phyloP scores from a whole-genome alignment of 2,797 vertebrate genomes.

The Amniataba percoides region DNA sequence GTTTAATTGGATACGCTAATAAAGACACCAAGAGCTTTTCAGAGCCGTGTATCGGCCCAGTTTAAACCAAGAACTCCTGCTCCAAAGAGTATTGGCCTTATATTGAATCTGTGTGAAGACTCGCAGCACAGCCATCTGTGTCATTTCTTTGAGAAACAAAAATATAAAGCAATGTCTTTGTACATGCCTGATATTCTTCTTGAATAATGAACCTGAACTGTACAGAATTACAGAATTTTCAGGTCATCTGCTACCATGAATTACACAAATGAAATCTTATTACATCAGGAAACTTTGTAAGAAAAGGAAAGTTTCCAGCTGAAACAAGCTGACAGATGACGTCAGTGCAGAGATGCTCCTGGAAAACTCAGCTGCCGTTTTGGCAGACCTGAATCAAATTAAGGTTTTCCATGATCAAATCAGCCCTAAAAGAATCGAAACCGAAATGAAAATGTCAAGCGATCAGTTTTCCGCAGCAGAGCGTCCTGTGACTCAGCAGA shows the following conservation, averaged over 20 bases:
- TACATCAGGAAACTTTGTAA: too few species aligned
- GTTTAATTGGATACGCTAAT: slow-evolving; percentile 27
- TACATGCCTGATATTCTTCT: background rate
- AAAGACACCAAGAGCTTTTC: background rate
- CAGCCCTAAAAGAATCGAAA: slow-evolving; percentile 19
- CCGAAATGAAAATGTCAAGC: slow-evolving; percentile 40
- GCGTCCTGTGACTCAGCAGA: slow-evolving; percentile 23
- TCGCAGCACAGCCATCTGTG: background rate
- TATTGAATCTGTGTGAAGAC: background rate
- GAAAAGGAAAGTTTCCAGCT: background rate
- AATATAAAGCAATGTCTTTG: background rate
- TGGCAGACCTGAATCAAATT: slow-evolving; percentile 39
- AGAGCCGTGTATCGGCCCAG: background rate
- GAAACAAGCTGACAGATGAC: slow-evolving; percentile 7
- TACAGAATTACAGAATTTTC: background rate
- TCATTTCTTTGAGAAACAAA: too few species aligned
- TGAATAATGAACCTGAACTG: background rate
- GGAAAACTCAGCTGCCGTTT: background rate
- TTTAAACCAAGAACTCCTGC: background rate
- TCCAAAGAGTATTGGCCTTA: background rate
- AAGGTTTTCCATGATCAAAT: slow-evolving; percentile 37
- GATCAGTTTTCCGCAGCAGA: background rate
- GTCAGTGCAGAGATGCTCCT: slow-evolving; percentile 18
- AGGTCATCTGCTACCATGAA: background rate
- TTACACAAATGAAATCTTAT: background rate